A percentile compares a stretch with the other conserved stretches of the same genome.
Conservation (phyloP, 1,140 invertebrate genomes). For the Nasonia giraulti region DNA sequence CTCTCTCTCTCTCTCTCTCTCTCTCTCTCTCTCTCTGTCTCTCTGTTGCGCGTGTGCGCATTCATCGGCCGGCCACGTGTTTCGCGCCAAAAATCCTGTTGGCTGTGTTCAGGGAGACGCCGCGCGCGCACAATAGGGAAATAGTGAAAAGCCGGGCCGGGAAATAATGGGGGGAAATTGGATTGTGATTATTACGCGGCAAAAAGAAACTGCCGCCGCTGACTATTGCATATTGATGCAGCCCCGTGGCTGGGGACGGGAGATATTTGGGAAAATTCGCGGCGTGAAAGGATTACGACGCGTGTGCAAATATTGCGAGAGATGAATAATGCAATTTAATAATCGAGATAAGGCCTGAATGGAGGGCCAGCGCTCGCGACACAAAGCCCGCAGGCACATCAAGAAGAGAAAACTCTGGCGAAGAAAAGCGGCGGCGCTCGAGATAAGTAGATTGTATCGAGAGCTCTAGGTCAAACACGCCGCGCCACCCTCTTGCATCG, state of each 20-base stretch:
- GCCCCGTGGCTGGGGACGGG: background rate
- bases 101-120: background rate
- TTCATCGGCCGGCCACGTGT: conserved; percentile 39
- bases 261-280: background rate
- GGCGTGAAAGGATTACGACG: background rate
- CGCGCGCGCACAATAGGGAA: background rate
- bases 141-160: background rate
- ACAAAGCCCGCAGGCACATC: background rate
- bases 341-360: too few relatives aligned
- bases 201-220: background rate
- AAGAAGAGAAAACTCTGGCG: background rate
- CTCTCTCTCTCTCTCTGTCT: background rate
- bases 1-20: background rate
- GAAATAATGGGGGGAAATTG: conserved; percentile 40
- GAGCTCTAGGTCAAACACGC: background rate
- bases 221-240: background rate
- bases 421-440: too few relatives aligned
- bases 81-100: conserved; percentile 30
- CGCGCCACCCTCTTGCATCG: background rate
- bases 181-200: background rate
- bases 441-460: conserved; percentile 24
- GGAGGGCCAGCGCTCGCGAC: too few relatives aligned
- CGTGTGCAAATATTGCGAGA: too few relatives aligned
- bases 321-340: too few relatives aligned
- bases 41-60: conserved; percentile 5